Conservation (phyloP, 2,888 invertebrate genomes). For the Priocnemis perturbator region DNA sequence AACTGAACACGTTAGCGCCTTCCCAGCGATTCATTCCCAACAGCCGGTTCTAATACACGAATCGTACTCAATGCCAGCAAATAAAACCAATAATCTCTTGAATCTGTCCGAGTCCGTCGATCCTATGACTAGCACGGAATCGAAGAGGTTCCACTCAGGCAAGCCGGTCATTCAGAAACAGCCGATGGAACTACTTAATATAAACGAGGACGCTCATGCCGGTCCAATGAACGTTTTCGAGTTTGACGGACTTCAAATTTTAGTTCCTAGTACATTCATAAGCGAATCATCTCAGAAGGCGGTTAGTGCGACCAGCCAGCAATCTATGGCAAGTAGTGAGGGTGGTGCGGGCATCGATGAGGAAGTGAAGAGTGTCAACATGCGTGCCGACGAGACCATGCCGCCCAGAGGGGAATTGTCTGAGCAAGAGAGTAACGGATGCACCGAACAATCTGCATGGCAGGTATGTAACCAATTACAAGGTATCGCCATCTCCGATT, state of each 20-base stretch:
- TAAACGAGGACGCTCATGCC: slow-evolving; percentile 72
- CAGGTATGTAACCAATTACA: slow-evolving; percentile 77
- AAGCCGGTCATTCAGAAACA: slow-evolving; percentile 68
- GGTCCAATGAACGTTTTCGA: slow-evolving; percentile 76
- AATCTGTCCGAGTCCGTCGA: slow-evolving; percentile 63
- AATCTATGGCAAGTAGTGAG: slow-evolving; percentile 72
- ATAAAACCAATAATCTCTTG: slow-evolving; percentile 57
- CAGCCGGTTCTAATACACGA: slow-evolving; percentile 58
- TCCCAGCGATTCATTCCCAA: slow-evolving; percentile 61
- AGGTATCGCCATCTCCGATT: neutral
- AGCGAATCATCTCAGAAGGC: slow-evolving; percentile 74
- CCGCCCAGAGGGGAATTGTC: slow-evolving; percentile 91
- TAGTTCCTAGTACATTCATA: slow-evolving; percentile 74
- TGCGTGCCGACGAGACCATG: slow-evolving; percentile 91
- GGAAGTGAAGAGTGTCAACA: slow-evolving; percentile 80
- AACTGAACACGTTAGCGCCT: slow-evolving; percentile 61
- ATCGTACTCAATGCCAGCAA: slow-evolving; percentile 52
- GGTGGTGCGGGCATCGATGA: slow-evolving; percentile 71
- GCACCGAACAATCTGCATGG: slow-evolving; percentile 86
- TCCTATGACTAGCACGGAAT: slow-evolving; percentile 66
- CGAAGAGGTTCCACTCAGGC: slow-evolving; percentile 62
- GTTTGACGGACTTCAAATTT: slow-evolving; percentile 76
- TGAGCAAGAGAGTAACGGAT: slow-evolving; percentile 90
- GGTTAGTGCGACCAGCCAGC: slow-evolving; percentile 72
- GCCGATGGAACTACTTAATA: slow-evolving; percentile 69